Evolutionary conservation across 2,888 invertebrate genomes (phyloP), one percentile per base, ranked within the genome.

Genomic region (Syrista parreyssii): DNA sequence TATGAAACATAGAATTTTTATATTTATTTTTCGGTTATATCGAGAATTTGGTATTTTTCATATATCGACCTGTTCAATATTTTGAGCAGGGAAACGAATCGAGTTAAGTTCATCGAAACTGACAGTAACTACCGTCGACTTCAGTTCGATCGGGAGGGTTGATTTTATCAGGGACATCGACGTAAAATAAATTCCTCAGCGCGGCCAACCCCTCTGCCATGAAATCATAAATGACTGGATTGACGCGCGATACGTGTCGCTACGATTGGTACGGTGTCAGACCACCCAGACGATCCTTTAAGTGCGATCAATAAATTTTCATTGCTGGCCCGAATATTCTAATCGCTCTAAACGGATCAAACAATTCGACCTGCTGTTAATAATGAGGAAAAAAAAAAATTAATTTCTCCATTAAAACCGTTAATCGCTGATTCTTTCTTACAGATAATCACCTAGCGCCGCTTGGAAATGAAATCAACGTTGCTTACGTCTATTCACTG

Each of bases 141-240:
- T 71, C 30, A 31, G 40, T 71, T 33, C 31, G 71, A 32, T 79
- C 68, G 73, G 79, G 75, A 79, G 81, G 81, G 81, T 83, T 79
- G 83, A 81, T 83, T 80, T 82, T 82, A 83, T 83, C 82, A 79
- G 76, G 75, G 74, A 33, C 74, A 82, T 80, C 81, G 35, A 76
- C 78, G 68, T 40, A 32, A 3, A 31, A 68, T 71, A 35, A 31
- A 40, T 73, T 68, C 35, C 74, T 12, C 32, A 72, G 68, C 30
- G 71, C 23, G 71, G 40, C 71, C 71, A 71, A 71, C 71, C 71
- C 71, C 71, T 71, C 71, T 30, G 71, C 31, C 71, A 33, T 23
- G 71, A 71, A 33, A 71, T 31, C 71, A 31, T 15, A 30, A 71
- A 30, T 33, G 71, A 71, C 30, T 33, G 71, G 71, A 71, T 55